These are phyloP conservation scores for Dinomys branickii DNA, from an alignment of 2,113 vertebrate species.

Conservation along the genomic window DNA sequence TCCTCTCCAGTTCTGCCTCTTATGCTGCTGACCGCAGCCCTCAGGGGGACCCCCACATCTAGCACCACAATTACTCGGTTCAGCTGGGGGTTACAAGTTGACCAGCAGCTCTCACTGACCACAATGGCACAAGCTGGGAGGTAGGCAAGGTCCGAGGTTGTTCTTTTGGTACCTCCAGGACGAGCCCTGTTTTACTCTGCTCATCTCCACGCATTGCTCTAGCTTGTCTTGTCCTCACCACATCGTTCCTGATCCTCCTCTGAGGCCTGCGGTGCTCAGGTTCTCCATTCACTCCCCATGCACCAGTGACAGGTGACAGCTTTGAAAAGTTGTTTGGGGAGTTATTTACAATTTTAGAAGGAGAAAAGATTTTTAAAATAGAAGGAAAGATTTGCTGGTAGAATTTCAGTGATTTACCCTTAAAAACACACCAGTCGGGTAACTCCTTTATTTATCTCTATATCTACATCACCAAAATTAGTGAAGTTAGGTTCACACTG, in stretches of 20 bases:
- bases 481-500: neutral
- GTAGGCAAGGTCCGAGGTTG: neutral
- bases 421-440: neutral
- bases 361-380: neutral
- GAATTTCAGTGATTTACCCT: neutral
- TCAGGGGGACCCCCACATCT: no score
- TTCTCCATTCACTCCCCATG: neutral
- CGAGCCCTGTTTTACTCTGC: neutral
- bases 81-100: no score
- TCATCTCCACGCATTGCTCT: neutral
- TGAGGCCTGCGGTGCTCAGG: neutral
- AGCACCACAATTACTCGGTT: no score
- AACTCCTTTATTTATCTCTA: neutral
- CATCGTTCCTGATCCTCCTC: neutral
- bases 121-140: neutral
- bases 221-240: no score
- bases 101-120: no score
- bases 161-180: neutral
- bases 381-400: neutral
- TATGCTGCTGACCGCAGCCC: no score
- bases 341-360: neutral
- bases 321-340: neutral
- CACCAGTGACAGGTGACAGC: neutral
- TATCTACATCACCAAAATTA: neutral
- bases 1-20: no score